Conservation (phyloP, 2,888 invertebrate genomes). For the Melolontha melolontha region DNA sequence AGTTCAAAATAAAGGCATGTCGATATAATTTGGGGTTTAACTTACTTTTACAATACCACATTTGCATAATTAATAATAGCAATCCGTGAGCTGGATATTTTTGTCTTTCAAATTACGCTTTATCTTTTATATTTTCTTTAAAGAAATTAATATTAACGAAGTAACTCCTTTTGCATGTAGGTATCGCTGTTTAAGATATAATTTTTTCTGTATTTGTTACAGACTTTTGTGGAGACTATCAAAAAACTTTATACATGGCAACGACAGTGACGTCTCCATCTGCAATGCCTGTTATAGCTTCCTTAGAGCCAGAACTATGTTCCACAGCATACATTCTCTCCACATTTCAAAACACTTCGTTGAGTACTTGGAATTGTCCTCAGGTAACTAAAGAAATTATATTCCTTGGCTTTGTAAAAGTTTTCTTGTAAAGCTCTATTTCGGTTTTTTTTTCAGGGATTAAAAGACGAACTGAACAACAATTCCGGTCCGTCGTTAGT, state of each 20-base stretch:
- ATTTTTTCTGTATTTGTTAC: constrained; percentile 53
- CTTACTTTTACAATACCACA: no score
- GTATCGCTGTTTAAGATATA: neutral
- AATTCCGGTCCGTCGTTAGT: constrained; percentile 65
- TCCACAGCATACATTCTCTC: constrained; percentile 67
- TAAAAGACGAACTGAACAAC: constrained; percentile 30
- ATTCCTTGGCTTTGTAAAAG: constrained; percentile 7
- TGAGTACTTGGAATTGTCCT: constrained; percentile 71
- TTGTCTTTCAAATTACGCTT: no score
- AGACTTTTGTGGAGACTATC: constrained; percentile 68
- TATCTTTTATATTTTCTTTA: no score
- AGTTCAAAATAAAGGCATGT: no score
- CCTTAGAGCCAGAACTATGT: constrained; percentile 67
- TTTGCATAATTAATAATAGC: no score
- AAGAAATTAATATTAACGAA: no score
- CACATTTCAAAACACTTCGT: constrained; percentile 66
- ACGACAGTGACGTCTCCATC: constrained; percentile 54
- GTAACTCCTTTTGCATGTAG: no score
- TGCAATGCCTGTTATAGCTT: constrained; percentile 66
- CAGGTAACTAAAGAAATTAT: constrained; percentile 60
- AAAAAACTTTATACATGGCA: constrained; percentile 62
- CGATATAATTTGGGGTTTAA: no score
- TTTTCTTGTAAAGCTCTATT: constrained; percentile 15
- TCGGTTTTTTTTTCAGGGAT: constrained; percentile 29
- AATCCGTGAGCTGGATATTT: no score